These are phyloP conservation scores for Aepyceros melampus DNA, from an alignment of 2,113 vertebrate genomes.

Conservation along the genomic window DNA sequence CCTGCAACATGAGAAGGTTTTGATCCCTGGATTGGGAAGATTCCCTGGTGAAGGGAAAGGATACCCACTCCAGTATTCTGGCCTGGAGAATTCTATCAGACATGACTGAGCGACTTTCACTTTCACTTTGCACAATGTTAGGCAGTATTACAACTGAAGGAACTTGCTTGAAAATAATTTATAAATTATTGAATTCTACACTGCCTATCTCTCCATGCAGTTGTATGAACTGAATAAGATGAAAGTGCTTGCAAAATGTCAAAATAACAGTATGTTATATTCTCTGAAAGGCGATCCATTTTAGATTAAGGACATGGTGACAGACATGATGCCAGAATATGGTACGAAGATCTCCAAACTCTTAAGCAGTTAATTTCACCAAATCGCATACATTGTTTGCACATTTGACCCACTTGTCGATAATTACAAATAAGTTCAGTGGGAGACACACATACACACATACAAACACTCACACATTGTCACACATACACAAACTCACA, in stretches of 20 bases:
- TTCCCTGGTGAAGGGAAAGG: neutral
- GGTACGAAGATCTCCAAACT: neutral
- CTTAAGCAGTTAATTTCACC: neutral
- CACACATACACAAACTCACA: neutral
- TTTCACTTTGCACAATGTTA: neutral
- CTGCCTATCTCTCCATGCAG: neutral
- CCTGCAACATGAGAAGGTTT: fast-evolving
- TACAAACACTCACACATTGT: neutral
- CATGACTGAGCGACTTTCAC: neutral
- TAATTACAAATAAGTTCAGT: neutral
- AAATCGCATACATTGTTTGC: neutral
- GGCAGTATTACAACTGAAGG: neutral
- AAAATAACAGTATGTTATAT: neutral
- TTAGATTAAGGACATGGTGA: neutral
- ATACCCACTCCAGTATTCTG: neutral
- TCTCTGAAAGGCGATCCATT: neutral
- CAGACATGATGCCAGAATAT: neutral
- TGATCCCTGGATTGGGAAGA: neutral
- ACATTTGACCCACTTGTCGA: neutral
- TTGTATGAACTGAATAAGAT: neutral
- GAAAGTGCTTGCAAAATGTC: neutral
- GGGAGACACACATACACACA: no score
- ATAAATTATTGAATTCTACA: neutral
- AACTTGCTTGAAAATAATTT: neutral
- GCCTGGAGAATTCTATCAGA: neutral